phyloP scores from a whole-genome alignment of 2,797 vertebrate species.

The Tachyglossus aculeatus region DNA sequence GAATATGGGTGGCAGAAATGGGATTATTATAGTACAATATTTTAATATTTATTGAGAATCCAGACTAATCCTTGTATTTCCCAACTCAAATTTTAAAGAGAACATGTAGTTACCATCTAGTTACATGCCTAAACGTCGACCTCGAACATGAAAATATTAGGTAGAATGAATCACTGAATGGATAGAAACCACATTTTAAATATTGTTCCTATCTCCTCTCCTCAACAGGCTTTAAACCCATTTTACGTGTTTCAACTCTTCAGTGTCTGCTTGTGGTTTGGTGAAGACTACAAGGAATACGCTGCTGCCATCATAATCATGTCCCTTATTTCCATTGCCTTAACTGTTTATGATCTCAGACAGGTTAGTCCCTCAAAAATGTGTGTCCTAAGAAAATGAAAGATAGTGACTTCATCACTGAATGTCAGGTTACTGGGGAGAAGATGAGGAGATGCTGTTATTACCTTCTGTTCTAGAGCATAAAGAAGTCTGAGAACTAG shows the following conservation, averaged over 20 bases:
- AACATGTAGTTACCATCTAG: too few relatives aligned
- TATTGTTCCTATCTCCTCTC: not conserved
- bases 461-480: not conserved
- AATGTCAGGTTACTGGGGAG: too few relatives aligned
- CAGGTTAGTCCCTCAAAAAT: constrained; percentile 65
- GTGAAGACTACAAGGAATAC: constrained; percentile 78
- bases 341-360: constrained; percentile 78
- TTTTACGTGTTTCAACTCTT: constrained; percentile 82
- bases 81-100: too few relatives aligned
- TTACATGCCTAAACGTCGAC: too few relatives aligned
- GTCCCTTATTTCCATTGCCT: constrained; percentile 74
- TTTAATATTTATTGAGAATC: too few relatives aligned
- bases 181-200: not conserved
- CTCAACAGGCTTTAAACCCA: constrained; percentile 77
- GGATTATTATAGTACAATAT: too few relatives aligned
- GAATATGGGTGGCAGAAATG: too few relatives aligned
- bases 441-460: not conserved
- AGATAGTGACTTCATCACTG: too few relatives aligned
- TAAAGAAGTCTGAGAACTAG: too few relatives aligned
- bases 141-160: too few relatives aligned
- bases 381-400: not conserved
- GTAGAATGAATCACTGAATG: constrained; percentile 19
- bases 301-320: constrained; percentile 77
- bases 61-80: too few relatives aligned
- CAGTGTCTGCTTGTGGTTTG: constrained; percentile 81